Conservation (phyloP, 2,888 invertebrate genomes). For the Pandemis heparana region DNA sequence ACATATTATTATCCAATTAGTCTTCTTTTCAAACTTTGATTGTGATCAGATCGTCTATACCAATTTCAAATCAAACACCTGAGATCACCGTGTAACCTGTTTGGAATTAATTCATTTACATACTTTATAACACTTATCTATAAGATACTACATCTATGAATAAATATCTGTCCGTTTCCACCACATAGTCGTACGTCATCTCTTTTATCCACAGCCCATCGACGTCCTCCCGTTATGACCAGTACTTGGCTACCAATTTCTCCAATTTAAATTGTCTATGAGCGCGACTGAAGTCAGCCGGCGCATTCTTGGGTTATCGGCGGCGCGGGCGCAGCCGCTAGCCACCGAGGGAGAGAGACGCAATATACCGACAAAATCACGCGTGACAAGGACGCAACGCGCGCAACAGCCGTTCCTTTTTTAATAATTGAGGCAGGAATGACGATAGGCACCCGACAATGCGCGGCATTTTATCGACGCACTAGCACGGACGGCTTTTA, state of each 20-base stretch:
- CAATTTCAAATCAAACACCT: neutral
- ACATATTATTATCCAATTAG: too few relatives aligned
- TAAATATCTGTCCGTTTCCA: constrained; percentile 31
- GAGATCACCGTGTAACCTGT: neutral
- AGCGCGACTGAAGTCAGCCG: constrained; percentile 83
- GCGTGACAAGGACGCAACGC: constrained; percentile 67
- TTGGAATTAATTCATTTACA: constrained; percentile 6
- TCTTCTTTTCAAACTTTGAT: too few relatives aligned
- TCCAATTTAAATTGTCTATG: constrained; percentile 85
- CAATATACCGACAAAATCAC: constrained; percentile 59
- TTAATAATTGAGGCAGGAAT: constrained; percentile 83
- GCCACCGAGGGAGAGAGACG: constrained; percentile 61
- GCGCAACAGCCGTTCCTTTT: constrained; percentile 75
- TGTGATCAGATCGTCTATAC: too few relatives aligned
- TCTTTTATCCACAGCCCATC: constrained; percentile 38
- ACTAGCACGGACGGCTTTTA: constrained; percentile 76
- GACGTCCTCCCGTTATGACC: constrained; percentile 65
- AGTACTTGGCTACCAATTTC: constrained; percentile 78
- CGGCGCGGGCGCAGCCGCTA: constrained; percentile 73
- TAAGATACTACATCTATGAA: constrained; percentile 31
- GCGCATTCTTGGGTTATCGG: constrained; percentile 82
- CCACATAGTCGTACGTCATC: constrained; percentile 19
- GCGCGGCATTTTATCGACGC: constrained; percentile 78
- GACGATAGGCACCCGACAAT: constrained; percentile 81
- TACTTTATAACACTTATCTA: constrained; percentile 23